Evolutionary conservation across 2,888 invertebrate species (phyloP).

Genomic region (Drosophila robusta): DNA sequence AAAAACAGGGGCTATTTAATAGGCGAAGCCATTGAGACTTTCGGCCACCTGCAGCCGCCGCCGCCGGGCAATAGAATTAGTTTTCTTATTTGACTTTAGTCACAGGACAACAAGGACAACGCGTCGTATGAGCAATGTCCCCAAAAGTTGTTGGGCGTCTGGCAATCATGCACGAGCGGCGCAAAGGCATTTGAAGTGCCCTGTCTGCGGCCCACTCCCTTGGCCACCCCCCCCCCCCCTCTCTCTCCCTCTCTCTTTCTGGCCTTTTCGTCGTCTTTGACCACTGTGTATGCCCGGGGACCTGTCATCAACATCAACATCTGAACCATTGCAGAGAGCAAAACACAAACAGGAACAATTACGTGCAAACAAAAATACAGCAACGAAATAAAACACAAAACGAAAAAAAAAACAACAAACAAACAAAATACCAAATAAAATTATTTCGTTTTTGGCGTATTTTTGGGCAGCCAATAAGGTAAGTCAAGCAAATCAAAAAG

Average conservation of each 20-base stretch:
- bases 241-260: not conserved
- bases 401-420: conserved; percentile 3
- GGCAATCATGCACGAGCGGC: conserved; percentile 74
- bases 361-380: conserved; percentile 50
- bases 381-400: conserved; percentile 9
- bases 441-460: conserved; percentile 30
- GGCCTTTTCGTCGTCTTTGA: not conserved
- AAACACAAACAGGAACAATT: conserved; percentile 67
- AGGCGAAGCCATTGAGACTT: conserved; percentile 44
- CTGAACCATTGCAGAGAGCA: conserved; percentile 15
- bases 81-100: conserved; percentile 75
- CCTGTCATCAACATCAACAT: conserved; percentile 46
- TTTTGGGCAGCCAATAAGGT: conserved; percentile 45
- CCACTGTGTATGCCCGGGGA: conserved; percentile 37
- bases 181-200: conserved; percentile 50
- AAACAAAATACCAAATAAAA: conserved; percentile 39
- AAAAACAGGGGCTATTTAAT: conserved; percentile 67
- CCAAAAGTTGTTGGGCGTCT: conserved; percentile 42
- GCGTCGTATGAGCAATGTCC: conserved; percentile 53
- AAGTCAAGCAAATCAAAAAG: conserved; percentile 72
- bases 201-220: not conserved
- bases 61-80: conserved; percentile 69
- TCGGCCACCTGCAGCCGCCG: conserved; percentile 49
- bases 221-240: not conserved
- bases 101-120: conserved; percentile 32